Evolutionary conservation across 2,113 vertebrate species (phyloP).

Genomic region (Hepsetus odoe): DNA sequence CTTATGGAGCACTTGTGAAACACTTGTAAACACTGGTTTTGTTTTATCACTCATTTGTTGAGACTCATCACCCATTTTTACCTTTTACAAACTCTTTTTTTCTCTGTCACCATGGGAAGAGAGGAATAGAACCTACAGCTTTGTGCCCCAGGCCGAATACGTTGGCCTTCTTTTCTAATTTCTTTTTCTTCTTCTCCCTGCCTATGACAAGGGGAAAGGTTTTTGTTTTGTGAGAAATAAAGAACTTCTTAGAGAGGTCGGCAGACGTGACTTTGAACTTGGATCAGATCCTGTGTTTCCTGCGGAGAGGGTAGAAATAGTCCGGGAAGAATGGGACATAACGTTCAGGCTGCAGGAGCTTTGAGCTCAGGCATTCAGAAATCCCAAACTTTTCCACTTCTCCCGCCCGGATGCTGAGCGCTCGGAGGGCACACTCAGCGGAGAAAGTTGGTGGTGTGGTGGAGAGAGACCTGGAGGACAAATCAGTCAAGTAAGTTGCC

Average conservation of each 20-base stretch:
- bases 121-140: conserved; percentile 62
- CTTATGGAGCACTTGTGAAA: neutral
- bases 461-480: conserved; percentile 52
- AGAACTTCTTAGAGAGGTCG: conserved; percentile 85
- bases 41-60: neutral
- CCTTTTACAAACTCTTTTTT: conserved; percentile 30
- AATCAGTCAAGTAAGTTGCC: conserved; percentile 67
- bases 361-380: conserved; percentile 66
- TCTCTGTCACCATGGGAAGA: conserved; percentile 53
- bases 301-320: conserved; percentile 86
- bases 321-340: conserved; percentile 81
- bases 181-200: conserved; percentile 58
- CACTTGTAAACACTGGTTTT: neutral
- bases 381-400: conserved; percentile 64
- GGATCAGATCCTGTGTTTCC: conserved; percentile 92
- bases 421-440: too few relatives aligned
- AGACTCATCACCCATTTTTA: neutral
- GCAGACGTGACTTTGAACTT: conserved; percentile 98
- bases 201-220: conserved; percentile 69
- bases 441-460: too few relatives aligned
- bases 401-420: conserved; percentile 56
- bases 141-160: conserved; percentile 67
- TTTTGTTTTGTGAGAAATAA: conserved; percentile 84
- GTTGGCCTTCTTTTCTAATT: conserved; percentile 52
- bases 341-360: conserved; percentile 72